Base-by-base conservation (phyloP, 2,113 vertebrate genomes). In the Crotalus viridis region DNA sequence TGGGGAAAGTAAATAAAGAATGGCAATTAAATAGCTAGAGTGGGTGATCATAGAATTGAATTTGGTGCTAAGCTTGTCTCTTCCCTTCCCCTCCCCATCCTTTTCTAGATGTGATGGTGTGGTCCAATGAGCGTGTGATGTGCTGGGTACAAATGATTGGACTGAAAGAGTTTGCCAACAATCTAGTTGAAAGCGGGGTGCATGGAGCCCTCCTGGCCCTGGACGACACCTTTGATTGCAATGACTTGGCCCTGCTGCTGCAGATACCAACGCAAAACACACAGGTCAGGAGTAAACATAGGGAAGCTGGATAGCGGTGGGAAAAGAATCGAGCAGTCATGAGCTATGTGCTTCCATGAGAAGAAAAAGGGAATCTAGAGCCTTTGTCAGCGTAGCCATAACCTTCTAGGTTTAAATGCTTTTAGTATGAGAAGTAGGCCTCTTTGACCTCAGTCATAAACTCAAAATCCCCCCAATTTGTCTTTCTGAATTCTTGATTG, bases 71-170 rank as follows among this genome's bases (percentile, higher is more conserved):
- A 90, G 46, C 10, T 48, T 86, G 55, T 12, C 39, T 85, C 26
- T 5, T 69, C n/a, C 52, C n/a, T 28, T 74, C n/a, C 85, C 51
- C 92, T 93, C 85, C 10, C 9, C 88, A 24, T 93, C 57, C 85
- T 88, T 90, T 48, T 89, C 85, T 96, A 99, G 99, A 99, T 94
- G 98, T 99, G 96, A 99, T 99, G 98, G 98, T 99, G 88, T 99
- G 98, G 99, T 99, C 98, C 92, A 99, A 99, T 13, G 98, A 99
- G 96, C 98, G 99, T 0, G 98, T 99, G 94, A 99, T 99, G 98
- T 98, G 98, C 96, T 99, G 99, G 99, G 98, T 99, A 69, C 98
- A 99, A 96, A 96, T 96, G 55, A 97, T 99, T 52, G 98, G 99
- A 10, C 98, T 99, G 96, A 99, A 99, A 97, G 99, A 99, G 93